Evolutionary conservation across 1,140 invertebrate species (phyloP).

Genomic region (Mactra quadrangularis): DNA sequence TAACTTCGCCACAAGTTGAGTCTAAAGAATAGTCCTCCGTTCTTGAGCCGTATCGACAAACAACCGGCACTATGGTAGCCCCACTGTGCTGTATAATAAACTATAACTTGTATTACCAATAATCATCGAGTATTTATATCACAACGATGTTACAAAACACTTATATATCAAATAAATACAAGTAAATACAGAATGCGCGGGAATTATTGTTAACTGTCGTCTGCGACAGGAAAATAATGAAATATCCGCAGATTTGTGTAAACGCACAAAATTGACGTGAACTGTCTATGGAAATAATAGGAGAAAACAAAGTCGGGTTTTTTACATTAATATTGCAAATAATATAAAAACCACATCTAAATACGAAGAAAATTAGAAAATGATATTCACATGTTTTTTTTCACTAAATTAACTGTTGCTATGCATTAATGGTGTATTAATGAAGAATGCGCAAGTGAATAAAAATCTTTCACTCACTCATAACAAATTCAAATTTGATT

Average conservation of each 20-base stretch:
- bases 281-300: neutral
- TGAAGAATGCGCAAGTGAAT: slow-evolving; percentile 20
- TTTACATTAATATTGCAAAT: too few species aligned
- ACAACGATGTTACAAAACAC: slow-evolving; percentile 35
- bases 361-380: neutral
- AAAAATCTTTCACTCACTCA: slow-evolving; percentile 14
- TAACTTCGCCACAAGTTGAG: too few species aligned
- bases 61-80: too few species aligned
- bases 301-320: neutral
- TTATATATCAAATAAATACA: slow-evolving; percentile 25
- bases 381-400: neutral
- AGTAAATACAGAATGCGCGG: slow-evolving; percentile 31
- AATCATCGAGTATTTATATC: slow-evolving; percentile 3
- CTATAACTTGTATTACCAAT: slow-evolving; percentile 2
- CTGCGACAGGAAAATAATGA: slow-evolving; percentile 27
- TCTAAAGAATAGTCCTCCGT: too few species aligned
- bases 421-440: slow-evolving; percentile 10
- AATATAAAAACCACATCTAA: too few species aligned
- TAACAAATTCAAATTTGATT: slow-evolving; percentile 21
- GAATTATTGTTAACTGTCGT: slow-evolving; percentile 24
- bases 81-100: too few species aligned
- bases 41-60: too few species aligned
- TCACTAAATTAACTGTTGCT: slow-evolving; percentile 45
- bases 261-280: slow-evolving; percentile 1
- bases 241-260: neutral